Evolutionary conservation across 23 tunicate genomes (phyloP).

Genomic region (Trididemnum nubilum): DNA sequence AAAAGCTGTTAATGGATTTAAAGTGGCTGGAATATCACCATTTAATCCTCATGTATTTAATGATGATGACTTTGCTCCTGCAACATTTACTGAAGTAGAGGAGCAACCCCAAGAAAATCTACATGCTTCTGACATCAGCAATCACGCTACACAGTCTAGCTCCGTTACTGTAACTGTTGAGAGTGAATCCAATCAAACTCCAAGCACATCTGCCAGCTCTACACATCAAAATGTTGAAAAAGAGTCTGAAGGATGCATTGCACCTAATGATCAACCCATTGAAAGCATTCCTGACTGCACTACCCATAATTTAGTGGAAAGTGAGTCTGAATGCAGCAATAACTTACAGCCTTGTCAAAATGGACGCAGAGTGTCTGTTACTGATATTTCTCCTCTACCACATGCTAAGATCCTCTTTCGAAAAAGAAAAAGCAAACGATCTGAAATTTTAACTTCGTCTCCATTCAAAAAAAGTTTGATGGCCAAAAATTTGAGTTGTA

Average conservation of each 20-base stretch:
- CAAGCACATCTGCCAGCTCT: neutral
- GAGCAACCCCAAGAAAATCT: neutral
- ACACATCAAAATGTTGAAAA: neutral
- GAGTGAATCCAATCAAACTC: neutral
- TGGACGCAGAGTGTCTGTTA: conserved; percentile 1
- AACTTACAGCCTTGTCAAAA: no score
- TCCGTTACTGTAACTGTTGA: neutral
- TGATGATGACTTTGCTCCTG: conserved; percentile 18
- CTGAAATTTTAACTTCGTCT: conserved; percentile 3
- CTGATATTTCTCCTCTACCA: conserved; percentile 4
- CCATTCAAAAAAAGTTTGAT: conserved; percentile 22
- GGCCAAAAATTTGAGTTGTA: neutral
- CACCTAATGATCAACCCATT: no score
- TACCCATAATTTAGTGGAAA: no score
- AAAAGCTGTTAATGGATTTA: conserved; percentile 6
- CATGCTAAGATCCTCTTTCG: conserved; percentile 5
- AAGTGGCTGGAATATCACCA: conserved; percentile 9
- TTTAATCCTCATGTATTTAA: conserved; percentile 8
- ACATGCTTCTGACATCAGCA: neutral
- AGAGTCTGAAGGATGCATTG: neutral
- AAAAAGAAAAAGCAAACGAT: neutral
- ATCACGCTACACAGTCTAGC: neutral
- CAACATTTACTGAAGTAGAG: conserved; percentile 11
- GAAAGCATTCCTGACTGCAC: no score
- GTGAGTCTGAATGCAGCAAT: no score